Evolutionary conservation across 2,888 invertebrate species (phyloP).

Genomic region (Drosophila imparisetae): DNA sequence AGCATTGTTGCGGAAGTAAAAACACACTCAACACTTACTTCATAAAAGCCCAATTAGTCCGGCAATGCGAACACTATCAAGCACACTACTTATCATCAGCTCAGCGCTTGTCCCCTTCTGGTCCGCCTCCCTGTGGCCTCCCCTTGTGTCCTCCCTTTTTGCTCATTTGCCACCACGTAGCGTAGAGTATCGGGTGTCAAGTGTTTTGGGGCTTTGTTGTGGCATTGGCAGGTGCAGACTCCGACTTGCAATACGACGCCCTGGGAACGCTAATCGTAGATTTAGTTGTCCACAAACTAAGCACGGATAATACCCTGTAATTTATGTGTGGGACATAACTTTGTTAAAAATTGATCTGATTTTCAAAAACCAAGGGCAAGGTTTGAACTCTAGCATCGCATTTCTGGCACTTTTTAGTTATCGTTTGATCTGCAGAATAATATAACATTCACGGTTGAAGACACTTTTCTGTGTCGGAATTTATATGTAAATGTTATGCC

Average conservation of each 20-base stretch:
- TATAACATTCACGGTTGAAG: not conserved
- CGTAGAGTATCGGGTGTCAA: constrained; percentile 57
- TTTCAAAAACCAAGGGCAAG: not conserved
- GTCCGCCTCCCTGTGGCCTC: constrained; percentile 20
- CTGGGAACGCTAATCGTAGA: constrained; percentile 56
- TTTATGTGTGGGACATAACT: not conserved
- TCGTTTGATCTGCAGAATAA: not conserved
- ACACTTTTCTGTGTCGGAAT: not conserved
- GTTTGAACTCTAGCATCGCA: not conserved
- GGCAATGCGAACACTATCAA: constrained; percentile 31
- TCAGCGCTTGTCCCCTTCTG: constrained; percentile 4
- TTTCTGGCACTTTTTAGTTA: not conserved
- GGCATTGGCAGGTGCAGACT: constrained; percentile 61
- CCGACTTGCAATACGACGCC: constrained; percentile 60
- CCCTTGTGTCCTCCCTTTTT: constrained; percentile 28
- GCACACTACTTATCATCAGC: constrained; percentile 21
- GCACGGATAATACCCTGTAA: constrained; percentile 14
- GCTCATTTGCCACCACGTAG: not conserved
- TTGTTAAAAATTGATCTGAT: not conserved
- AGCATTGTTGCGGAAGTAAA: constrained; percentile 48
- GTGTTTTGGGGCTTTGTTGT: constrained; percentile 37
- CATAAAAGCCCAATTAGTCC: constrained; percentile 54
- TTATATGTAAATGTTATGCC: not conserved
- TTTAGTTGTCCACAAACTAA: constrained; percentile 10
- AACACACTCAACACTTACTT: constrained; percentile 1